Base-by-base conservation (phyloP, 2,888 invertebrate species). In the Diogma glabrata region DNA sequence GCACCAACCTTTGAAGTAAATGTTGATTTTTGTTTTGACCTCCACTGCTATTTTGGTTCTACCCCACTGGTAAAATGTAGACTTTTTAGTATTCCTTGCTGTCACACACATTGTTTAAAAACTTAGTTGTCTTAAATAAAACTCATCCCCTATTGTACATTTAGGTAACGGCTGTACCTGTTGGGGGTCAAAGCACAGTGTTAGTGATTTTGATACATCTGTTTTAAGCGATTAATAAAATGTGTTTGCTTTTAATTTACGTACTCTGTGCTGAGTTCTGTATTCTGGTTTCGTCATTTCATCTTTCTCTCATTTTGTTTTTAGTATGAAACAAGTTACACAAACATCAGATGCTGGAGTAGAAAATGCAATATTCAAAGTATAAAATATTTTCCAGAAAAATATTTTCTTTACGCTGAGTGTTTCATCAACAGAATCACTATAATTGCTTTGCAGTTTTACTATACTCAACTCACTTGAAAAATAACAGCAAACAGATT, bases 291-390 rank as follows among this genome's bases (percentile, higher is more conserved):
- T 36, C 36, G 14, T 36, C 16, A 36, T 36, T 36, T 36, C 36
- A 36, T 36, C 14, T 36, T 14, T 36, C 36, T 36, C 36, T 36
- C 16, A 36, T 36, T 36, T 36, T 36, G 17, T 36, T 36, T 36
- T 36, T 36, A 36, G 16, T 9, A 36, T 36, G 36, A 36, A 36
- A 36, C 36, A 36, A 36, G n/a, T 36, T 36, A 14, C 36, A 36
- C 36, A 36, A 14, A 36, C 36, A n/a, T 14, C 14, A 36, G 36
- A 36, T 36, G 36, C 36, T 36, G 36, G 36, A 36, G 36, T 36
- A 36, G 36, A n/a, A 36, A 36, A 36, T 36, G 16, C 36, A 36
- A 36, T 36, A 36, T 36, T 36, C 36, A 36, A 36, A 14, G 36
- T 36, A n/a, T n/a, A 17, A 14, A 36, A 14, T 36, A 36, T 36